Percentiles rank a stretch among this genome's conserved stretches.
These are phyloP conservation scores for Pteruthius melanotis DNA, from an alignment of 2,113 vertebrate genomes.

Conservation along the genomic window DNA sequence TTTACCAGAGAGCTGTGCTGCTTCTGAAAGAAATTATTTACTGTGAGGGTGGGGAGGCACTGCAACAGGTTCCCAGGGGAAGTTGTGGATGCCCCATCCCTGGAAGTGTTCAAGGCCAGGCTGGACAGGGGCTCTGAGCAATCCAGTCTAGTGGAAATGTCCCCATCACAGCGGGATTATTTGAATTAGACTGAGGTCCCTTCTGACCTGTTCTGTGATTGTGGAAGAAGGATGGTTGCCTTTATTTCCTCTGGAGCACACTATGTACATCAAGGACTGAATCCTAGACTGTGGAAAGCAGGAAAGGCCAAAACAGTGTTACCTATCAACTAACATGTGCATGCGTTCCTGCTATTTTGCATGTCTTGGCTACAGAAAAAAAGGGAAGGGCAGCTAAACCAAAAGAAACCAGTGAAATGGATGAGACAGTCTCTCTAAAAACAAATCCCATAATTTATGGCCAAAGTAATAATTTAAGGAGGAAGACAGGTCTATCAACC, in stretches of 20 bases:
- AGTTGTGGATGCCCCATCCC: background rate
- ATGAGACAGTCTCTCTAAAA: background rate
- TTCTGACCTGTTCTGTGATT: background rate
- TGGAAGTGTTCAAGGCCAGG: background rate
- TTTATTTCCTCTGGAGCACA: background rate
- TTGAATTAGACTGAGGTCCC: background rate
- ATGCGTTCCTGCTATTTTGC: background rate
- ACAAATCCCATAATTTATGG: background rate
- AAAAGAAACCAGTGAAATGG: background rate
- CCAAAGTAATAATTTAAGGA: background rate
- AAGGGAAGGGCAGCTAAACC: background rate
- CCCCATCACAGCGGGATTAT: background rate
- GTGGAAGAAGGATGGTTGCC: background rate
- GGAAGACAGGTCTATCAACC: background rate
- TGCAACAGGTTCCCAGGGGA: background rate
- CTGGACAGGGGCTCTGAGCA: background rate
- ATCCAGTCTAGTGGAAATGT: background rate
- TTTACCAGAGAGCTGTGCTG: background rate
- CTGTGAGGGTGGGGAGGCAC: background rate
- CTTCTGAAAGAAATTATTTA: background rate
- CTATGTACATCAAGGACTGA: rapidly evolving
- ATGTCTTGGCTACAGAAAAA: background rate
- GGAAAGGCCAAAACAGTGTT: background rate
- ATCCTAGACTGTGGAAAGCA: background rate
- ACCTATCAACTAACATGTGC: background rate